These are phyloP conservation scores for Homalodisca vitripennis DNA, from an alignment of 1,140 invertebrate species.

Conservation along the genomic window DNA sequence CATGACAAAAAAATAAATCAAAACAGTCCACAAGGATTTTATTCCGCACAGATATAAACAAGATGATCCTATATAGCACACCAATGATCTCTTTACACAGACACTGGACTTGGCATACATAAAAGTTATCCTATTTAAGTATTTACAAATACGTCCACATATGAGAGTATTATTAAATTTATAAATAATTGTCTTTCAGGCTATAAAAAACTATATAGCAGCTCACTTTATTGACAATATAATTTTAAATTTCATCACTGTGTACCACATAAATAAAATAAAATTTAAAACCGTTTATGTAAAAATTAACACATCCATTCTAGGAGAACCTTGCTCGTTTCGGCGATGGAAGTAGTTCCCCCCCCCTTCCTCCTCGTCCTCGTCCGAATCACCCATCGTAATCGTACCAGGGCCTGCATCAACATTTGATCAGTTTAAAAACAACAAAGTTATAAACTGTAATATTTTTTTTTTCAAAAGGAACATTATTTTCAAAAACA, in stretches of 20 bases:
- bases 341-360: conserved; percentile 34
- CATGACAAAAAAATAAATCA: neutral
- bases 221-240: neutral
- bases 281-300: conserved; percentile 17
- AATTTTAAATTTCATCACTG: conserved; percentile 6
- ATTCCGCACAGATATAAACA: conserved; percentile 22
- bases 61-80: conserved; percentile 21
- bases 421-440: too few relatives aligned
- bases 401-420: conserved; percentile 82
- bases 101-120: conserved; percentile 22
- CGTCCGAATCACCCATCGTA: conserved; percentile 95
- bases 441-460: too few relatives aligned
- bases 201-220: conserved; percentile 14
- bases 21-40: conserved; percentile 11
- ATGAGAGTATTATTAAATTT: conserved; percentile 18
- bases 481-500: too few relatives aligned
- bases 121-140: conserved; percentile 24
- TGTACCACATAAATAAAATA: conserved; percentile 21
- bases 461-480: too few relatives aligned
- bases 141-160: conserved; percentile 23
- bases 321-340: conserved; percentile 39
- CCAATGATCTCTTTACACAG: conserved; percentile 22
- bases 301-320: conserved; percentile 17
- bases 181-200: conserved; percentile 25
- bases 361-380: conserved; percentile 76